Conservation (phyloP, 2,888 invertebrate species). For the Lacanobia wlatinum region DNA sequence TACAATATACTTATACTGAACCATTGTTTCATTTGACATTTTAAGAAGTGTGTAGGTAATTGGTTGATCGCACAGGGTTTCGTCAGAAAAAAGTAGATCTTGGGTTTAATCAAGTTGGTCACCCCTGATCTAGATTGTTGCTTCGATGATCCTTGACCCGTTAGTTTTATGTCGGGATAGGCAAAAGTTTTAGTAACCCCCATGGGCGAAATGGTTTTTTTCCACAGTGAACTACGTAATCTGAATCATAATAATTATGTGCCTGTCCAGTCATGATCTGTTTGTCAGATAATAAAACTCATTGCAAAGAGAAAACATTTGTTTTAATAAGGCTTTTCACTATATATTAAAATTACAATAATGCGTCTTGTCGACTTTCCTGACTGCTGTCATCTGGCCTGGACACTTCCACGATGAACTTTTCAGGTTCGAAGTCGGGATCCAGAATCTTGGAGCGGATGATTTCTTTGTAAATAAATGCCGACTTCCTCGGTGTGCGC, state of each 20-base stretch:
- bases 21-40: too few species aligned
- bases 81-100: too few species aligned
- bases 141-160: not conserved
- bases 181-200: too few species aligned
- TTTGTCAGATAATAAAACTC: not conserved
- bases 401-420: constrained; percentile 63
- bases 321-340: too few species aligned
- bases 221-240: too few species aligned
- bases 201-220: not conserved
- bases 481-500: constrained; percentile 92
- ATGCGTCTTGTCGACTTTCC: constrained; percentile 21
- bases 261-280: too few species aligned
- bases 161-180: not conserved
- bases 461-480: constrained; percentile 84
- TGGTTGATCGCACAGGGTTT: too few species aligned
- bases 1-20: too few species aligned
- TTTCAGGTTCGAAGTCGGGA: constrained; percentile 77
- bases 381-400: constrained; percentile 28
- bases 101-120: too few species aligned
- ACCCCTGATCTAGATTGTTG: not conserved
- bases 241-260: too few species aligned
- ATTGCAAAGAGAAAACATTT: not conserved
- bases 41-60: too few species aligned
- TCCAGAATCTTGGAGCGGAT: constrained; percentile 82
- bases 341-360: not conserved